A percentile compares a stretch with the other conserved stretches of the same genome.
phyloP scores from a whole-genome alignment of 2,888 invertebrate genomes.

The Acleris sparsana region DNA sequence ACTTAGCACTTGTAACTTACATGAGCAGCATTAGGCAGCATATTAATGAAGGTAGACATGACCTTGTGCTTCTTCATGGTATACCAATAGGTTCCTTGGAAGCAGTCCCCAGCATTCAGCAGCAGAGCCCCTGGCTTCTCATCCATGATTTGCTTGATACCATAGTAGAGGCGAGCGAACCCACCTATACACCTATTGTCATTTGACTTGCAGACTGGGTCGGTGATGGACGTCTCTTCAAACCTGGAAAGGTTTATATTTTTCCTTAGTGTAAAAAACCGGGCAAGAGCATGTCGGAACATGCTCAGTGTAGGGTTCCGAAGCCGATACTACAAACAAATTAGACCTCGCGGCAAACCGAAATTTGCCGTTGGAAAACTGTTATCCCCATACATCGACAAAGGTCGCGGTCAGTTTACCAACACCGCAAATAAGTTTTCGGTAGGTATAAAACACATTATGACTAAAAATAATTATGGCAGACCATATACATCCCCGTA shows the following conservation, averaged over 20 bases:
- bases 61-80: slow-evolving; percentile 88
- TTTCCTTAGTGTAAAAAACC: background rate
- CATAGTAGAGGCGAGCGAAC: slow-evolving; percentile 85
- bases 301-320: too few species aligned
- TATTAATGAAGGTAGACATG: slow-evolving; percentile 89
- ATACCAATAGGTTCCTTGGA: slow-evolving; percentile 93
- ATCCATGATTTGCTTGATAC: slow-evolving; percentile 72
- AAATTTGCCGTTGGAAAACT: too few species aligned
- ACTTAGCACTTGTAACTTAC: slow-evolving; percentile 68
- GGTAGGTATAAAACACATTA: too few species aligned
- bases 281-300: too few species aligned
- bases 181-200: slow-evolving; percentile 86
- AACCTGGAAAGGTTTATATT: slow-evolving; percentile 72
- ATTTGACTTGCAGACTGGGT: slow-evolving; percentile 80
- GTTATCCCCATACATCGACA: too few species aligned
- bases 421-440: too few species aligned
- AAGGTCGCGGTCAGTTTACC: too few species aligned
- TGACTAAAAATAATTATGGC: too few species aligned
- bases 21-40: slow-evolving; percentile 89
- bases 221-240: slow-evolving; percentile 82
- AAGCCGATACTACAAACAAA: too few species aligned
- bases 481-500: too few species aligned
- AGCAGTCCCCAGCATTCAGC: slow-evolving; percentile 92
- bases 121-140: slow-evolving; percentile 85
- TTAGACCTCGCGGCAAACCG: too few species aligned